Evolutionary conservation across 2,888 invertebrate genomes (phyloP).

Genomic region (Tenthredo notha): DNA sequence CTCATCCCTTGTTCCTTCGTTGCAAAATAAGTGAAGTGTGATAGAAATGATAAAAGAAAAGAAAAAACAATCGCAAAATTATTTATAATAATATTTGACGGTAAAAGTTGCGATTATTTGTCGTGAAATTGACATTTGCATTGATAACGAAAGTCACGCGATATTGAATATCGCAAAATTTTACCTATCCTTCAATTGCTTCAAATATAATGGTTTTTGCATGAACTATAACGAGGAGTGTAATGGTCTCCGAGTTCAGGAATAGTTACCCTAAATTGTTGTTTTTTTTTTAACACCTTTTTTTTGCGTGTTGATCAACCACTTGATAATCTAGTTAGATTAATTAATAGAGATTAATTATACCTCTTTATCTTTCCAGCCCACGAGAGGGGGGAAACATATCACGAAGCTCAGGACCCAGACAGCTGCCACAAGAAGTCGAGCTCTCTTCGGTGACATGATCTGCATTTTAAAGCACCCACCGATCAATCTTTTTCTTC

Average conservation of each 20-base stretch:
- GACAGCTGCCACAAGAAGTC: slow-evolving; percentile 92
- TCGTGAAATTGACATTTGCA: background rate
- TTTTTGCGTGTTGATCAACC: background rate
- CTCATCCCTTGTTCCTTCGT: too few species aligned
- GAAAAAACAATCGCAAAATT: background rate
- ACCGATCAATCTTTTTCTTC: slow-evolving; percentile 41
- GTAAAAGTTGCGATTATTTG: too few species aligned
- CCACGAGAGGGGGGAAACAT: slow-evolving; percentile 97
- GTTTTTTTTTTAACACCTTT: slow-evolving; percentile 3
- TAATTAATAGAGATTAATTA: slow-evolving; percentile 46
- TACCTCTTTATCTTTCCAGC: slow-evolving; percentile 91
- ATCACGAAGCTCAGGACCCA: slow-evolving; percentile 98
- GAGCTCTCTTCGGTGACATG: slow-evolving; percentile 92
- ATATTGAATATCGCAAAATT: background rate
- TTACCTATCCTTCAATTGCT: background rate
- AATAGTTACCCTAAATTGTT: slow-evolving; percentile 19
- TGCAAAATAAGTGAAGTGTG: background rate
- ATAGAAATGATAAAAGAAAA: background rate
- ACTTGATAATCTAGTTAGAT: slow-evolving; percentile 24
- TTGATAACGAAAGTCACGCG: background rate
- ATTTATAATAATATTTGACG: too few species aligned
- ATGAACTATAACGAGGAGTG: background rate
- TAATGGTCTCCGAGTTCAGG: slow-evolving; percentile 25
- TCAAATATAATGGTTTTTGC: background rate
- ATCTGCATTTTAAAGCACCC: slow-evolving; percentile 79